These are phyloP conservation scores for Adelphocoris suturalis DNA, from an alignment of 2,888 invertebrate genomes.

Conservation along the genomic window DNA sequence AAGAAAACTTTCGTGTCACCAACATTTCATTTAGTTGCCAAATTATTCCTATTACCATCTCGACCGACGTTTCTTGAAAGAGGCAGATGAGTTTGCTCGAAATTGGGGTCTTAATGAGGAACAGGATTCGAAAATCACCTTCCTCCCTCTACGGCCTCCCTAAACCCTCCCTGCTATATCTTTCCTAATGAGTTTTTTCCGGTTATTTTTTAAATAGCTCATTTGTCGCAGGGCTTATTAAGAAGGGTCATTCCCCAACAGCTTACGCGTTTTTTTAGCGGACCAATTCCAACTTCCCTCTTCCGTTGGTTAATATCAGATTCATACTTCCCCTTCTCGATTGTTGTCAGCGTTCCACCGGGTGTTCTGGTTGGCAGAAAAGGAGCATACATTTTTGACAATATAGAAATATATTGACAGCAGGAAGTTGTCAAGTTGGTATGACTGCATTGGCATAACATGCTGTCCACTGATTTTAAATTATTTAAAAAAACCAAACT, in stretches of 20 bases:
- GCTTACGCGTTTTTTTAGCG: not conserved
- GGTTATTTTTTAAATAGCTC: conserved; percentile 59
- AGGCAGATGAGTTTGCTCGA: not conserved
- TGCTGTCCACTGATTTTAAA: too few relatives aligned
- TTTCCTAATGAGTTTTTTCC: conserved; percentile 52
- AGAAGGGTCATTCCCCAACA: conserved; percentile 55
- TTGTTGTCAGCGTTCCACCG: not conserved
- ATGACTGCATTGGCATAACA: too few relatives aligned
- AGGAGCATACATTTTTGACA: too few relatives aligned
- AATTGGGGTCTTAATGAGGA: conserved; percentile 30
- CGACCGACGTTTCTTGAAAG: not conserved
- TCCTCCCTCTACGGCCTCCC: not conserved
- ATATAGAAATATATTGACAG: too few relatives aligned
- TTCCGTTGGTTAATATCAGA: conserved; percentile 27
- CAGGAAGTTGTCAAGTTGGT: too few relatives aligned
- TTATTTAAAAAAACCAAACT: too few relatives aligned
- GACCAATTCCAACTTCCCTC: conserved; percentile 18
- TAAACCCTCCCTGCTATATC: not conserved
- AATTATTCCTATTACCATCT: too few relatives aligned
- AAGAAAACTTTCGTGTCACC: too few relatives aligned
- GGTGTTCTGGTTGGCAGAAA: too few relatives aligned
- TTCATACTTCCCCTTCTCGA: not conserved
- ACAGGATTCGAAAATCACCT: not conserved
- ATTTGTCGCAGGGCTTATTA: conserved; percentile 54
- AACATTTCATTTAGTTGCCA: too few relatives aligned